Conservation (phyloP, 2,888 invertebrate genomes). For the Bombylius discolor region DNA sequence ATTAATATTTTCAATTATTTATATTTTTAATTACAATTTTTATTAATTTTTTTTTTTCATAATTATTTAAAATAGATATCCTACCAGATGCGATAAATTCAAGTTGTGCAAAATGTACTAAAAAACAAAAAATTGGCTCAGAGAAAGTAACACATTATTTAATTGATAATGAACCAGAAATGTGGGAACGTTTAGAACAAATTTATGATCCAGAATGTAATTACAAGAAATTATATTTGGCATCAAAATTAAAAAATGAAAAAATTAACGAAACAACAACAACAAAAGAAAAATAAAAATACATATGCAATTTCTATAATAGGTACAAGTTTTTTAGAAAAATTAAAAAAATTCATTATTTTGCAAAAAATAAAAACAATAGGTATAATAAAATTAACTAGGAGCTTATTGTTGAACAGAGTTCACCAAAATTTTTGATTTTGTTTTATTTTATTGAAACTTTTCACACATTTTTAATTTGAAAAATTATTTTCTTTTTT, state of each 20-base stretch:
- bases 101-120: slow-evolving; percentile 53
- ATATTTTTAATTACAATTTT: neutral
- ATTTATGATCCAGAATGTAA: slow-evolving; percentile 49
- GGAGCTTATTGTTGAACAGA: too few species aligned
- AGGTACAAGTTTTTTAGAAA: too few species aligned
- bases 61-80: slow-evolving; percentile 38
- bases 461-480: too few species aligned
- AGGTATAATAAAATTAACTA: too few species aligned
- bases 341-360: too few species aligned
- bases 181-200: slow-evolving; percentile 44
- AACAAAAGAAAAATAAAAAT: neutral
- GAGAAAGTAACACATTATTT: slow-evolving; percentile 47
- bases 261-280: neutral
- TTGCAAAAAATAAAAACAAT: too few species aligned
- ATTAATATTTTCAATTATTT: slow-evolving; percentile 8
- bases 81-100: slow-evolving; percentile 57
- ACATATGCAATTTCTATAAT: neutral
- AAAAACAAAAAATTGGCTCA: slow-evolving; percentile 49
- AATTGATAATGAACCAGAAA: slow-evolving; percentile 38
- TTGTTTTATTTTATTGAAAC: too few species aligned
- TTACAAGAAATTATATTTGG: slow-evolving; percentile 47
- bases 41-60: slow-evolving; percentile 1
- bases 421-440: too few species aligned
- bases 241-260: slow-evolving; percentile 35
- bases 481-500: too few species aligned